Evolutionary conservation across 2,888 invertebrate genomes (phyloP), one percentile per base, ranked within the genome.

Genomic region (Calliscelio sp.): DNA sequence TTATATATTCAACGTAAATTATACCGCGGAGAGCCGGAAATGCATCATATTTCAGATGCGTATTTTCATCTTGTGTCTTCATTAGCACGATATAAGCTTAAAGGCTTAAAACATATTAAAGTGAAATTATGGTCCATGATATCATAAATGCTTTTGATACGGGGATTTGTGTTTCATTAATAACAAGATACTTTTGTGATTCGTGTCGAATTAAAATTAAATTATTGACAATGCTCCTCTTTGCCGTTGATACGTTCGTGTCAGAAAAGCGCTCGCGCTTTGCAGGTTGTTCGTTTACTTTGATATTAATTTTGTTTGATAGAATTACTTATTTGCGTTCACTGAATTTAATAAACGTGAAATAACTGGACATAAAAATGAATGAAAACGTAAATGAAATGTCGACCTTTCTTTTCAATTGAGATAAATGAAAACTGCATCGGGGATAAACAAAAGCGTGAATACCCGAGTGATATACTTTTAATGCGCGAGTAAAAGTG

Each of bases 11-110:
- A 18, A 28, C 35, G 38, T 38, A 49, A 61, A 73, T 73, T 73
- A 55, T 55, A 41, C 51, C 18, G 1, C 38, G 1, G 4, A 32
- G 18, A 16, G 10, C 38, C 38, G 68, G 66, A 78, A 78, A 57
- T 41, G 49, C 51, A 77, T 28, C 32, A 46, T 59, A 57, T 25
- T 55, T 51, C 28, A 38, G 38, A 44, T 32, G 32, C 44, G 41
- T 77, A 77, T 77, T 51, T 18, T 49, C 41, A 63, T 77, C 53
- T 65, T 16, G 25, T 16, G 22, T 46, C 75, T 77, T 46, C 20
- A 38, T 66, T 57, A 59, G 55, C 25, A 22, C 25, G 16, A 24
- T 46, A 22, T 66, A 57, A 8, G 46, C 25, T 38, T 65, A 65
- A 38, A 51, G 49, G 51, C 28, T 35, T 46, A 16, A 65, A 49